A percentile compares a stretch with the other conserved stretches of the same genome.
Evolutionary conservation across 1,140 invertebrate species (phyloP).

Genomic region (Euwallacea similis): DNA sequence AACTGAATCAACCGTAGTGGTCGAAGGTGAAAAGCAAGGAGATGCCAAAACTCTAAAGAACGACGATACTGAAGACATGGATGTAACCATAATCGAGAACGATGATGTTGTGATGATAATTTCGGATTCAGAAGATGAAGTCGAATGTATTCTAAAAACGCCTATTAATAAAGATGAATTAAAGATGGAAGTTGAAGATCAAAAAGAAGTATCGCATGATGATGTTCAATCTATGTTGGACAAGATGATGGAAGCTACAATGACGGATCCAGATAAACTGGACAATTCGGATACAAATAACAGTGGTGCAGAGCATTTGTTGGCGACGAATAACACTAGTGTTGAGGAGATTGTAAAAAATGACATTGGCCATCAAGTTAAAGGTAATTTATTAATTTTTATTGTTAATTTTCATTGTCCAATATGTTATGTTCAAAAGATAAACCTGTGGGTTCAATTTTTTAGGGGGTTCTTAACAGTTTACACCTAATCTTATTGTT

Average conservation of each 20-base stretch:
- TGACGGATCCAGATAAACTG: conserved; percentile 49
- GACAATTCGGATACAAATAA: conserved; percentile 45
- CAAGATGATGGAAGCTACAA: conserved; percentile 56
- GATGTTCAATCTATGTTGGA: conserved; percentile 58
- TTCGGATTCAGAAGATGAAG: conserved; percentile 50
- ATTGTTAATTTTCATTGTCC: background rate
- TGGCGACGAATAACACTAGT: conserved; percentile 27
- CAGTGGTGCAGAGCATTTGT: conserved; percentile 33
- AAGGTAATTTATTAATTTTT: background rate
- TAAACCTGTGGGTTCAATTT: no score
- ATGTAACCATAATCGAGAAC: conserved; percentile 24
- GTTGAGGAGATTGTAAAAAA: background rate
- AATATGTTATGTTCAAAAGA: background rate
- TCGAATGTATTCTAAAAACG: background rate
- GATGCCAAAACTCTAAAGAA: background rate
- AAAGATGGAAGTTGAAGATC: conserved; percentile 10
- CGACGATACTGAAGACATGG: conserved; percentile 18
- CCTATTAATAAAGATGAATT: background rate
- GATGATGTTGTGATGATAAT: conserved; percentile 48
- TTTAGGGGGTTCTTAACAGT: no score
- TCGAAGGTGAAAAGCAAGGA: conserved; percentile 6
- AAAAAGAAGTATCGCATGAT: conserved; percentile 12
- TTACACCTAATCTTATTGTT: no score
- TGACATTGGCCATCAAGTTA: no score
- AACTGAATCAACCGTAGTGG: background rate